Percentiles rank a stretch among this genome's conserved stretches.
phyloP scores from a whole-genome alignment of 2,888 invertebrate species.

The Drosophila formosana region DNA sequence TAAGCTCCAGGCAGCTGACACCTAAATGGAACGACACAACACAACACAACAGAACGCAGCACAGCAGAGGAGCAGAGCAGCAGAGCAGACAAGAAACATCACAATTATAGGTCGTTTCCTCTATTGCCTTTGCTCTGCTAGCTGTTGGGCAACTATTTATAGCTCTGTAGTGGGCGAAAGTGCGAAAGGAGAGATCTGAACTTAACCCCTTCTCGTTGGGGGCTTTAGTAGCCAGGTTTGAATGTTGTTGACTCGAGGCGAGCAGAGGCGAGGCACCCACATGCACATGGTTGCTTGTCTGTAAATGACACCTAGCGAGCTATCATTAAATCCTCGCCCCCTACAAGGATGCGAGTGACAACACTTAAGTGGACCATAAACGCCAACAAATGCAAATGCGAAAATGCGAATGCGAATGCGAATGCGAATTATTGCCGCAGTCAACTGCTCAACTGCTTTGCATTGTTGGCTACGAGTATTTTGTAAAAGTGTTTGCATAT shows the following conservation, averaged over 20 bases:
- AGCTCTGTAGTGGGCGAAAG: constrained; percentile 23
- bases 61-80: constrained; percentile 6
- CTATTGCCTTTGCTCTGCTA: neutral
- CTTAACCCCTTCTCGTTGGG: constrained; percentile 10
- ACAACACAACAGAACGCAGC: constrained; percentile 4
- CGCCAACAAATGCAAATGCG: constrained; percentile 77
- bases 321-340: constrained; percentile 67
- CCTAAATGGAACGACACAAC: constrained; percentile 3
- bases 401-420: constrained; percentile 58
- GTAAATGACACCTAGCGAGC: constrained; percentile 70
- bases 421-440: constrained; percentile 66
- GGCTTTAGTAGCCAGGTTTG: neutral
- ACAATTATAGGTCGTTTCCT: constrained; percentile 32
- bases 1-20: constrained; percentile 21
- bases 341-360: constrained; percentile 62
- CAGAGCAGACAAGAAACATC: constrained; percentile 32
- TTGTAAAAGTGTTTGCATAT: constrained; percentile 72
- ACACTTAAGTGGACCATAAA: constrained; percentile 77
- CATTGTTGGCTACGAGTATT: constrained; percentile 10
- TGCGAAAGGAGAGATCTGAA: constrained; percentile 18
- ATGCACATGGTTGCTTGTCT: constrained; percentile 39
- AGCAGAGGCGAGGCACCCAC: neutral
- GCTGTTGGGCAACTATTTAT: constrained; percentile 58
- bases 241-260: constrained; percentile 1
- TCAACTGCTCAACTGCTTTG: constrained; percentile 8